These are phyloP conservation scores for Galleria mellonella DNA, from an alignment of 1,140 invertebrate species.

Conservation along the genomic window DNA sequence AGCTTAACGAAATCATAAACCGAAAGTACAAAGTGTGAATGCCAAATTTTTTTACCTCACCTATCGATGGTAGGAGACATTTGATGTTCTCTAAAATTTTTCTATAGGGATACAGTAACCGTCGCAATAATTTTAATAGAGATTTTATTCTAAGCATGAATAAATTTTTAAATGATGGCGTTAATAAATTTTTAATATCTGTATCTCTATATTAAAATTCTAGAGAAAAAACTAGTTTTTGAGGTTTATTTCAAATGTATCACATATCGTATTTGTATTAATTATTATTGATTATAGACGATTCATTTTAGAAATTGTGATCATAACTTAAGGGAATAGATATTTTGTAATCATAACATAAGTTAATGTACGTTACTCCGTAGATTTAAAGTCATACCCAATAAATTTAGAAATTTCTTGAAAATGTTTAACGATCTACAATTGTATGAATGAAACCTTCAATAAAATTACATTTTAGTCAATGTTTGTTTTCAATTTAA, in stretches of 20 bases:
- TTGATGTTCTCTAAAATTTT: conserved; percentile 5
- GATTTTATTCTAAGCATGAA: not conserved
- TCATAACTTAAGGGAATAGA: not conserved
- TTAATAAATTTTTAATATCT: not conserved
- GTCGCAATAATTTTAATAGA: not conserved
- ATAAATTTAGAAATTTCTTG: conserved; percentile 67
- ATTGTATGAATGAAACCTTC: conserved; percentile 32
- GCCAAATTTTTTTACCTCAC: conserved; percentile 42
- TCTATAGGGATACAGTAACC: conserved; percentile 8
- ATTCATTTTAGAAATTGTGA: not conserved
- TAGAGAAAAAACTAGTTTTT: conserved; percentile 3
- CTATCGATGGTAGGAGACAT: not conserved
- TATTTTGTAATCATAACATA: conserved; percentile 10
- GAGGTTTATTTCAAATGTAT: not conserved
- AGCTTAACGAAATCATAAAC: conserved; percentile 9
- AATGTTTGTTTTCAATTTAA: conserved; percentile 54
- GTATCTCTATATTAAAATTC: conserved; percentile 1
- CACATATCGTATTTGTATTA: conserved; percentile 8
- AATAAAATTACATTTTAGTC: conserved; percentile 39
- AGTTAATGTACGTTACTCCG: conserved; percentile 35
- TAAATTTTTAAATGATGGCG: not conserved
- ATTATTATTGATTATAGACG: not conserved
- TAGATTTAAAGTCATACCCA: conserved; percentile 50
- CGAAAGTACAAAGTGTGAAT: conserved; percentile 50
- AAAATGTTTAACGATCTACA: conserved; percentile 23